phyloP scores from a whole-genome alignment of 2,113 vertebrate species.

The Hippolais icterina region DNA sequence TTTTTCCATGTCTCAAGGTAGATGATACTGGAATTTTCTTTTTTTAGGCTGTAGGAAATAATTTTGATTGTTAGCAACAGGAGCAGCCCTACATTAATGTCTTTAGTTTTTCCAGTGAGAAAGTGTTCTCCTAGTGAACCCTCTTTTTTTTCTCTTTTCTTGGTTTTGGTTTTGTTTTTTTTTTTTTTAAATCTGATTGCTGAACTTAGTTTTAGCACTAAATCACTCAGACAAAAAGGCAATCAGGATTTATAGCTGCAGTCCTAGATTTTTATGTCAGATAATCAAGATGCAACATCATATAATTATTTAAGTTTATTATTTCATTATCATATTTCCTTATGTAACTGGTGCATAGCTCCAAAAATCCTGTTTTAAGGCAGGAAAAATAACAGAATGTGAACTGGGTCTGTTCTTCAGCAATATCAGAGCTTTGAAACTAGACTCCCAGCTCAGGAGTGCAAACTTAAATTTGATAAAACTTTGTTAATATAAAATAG shows the following conservation, averaged over 20 bases:
- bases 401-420: neutral
- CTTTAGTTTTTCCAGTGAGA: neutral
- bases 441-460: neutral
- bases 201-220: neutral
- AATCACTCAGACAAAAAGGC: neutral
- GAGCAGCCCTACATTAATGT: neutral
- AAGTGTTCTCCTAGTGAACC: neutral
- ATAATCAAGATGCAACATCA: neutral
- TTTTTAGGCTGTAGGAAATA: neutral
- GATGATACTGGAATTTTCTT: neutral
- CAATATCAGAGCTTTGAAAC: neutral
- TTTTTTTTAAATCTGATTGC: neutral
- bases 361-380: neutral
- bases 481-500: neutral
- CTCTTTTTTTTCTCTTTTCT: fast-evolving
- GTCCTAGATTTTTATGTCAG: neutral
- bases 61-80: neutral
- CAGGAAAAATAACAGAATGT: neutral
- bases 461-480: neutral
- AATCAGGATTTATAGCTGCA: neutral
- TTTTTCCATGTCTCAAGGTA: neutral
- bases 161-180: too few relatives aligned
- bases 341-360: neutral
- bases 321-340: neutral
- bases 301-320: neutral